Evolutionary conservation across 1,140 invertebrate species (phyloP).

Genomic region (Drosophila micromelanica): DNA sequence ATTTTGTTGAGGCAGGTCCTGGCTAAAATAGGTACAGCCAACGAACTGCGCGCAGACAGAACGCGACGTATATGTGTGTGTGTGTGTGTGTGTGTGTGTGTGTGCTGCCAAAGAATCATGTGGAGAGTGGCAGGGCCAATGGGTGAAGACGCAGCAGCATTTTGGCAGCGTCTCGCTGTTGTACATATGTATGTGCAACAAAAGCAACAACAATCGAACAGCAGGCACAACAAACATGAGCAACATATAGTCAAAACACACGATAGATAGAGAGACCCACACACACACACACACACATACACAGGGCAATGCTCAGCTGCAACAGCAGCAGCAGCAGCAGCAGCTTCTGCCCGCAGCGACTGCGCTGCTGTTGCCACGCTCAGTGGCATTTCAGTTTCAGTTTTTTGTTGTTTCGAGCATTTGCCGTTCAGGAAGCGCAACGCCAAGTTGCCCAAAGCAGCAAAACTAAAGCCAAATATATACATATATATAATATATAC

Average conservation of each 20-base stretch:
- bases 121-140: slow-evolving; percentile 62
- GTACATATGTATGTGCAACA: slow-evolving; percentile 56
- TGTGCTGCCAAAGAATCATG: slow-evolving; percentile 66
- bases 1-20: slow-evolving; percentile 84
- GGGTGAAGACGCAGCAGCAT: slow-evolving; percentile 65
- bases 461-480: slow-evolving; percentile 35
- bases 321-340: slow-evolving; percentile 19
- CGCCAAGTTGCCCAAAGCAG: slow-evolving; percentile 68
- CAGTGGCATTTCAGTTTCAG: slow-evolving; percentile 54
- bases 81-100: slow-evolving; percentile 31
- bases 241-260: slow-evolving; percentile 78
- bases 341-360: slow-evolving; percentile 23
- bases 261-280: slow-evolving; percentile 66
- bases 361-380: slow-evolving; percentile 14
- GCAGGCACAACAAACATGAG: slow-evolving; percentile 69
- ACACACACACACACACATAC: slow-evolving; percentile 33
- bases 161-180: slow-evolving; percentile 51
- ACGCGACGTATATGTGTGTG: slow-evolving; percentile 32
- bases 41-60: slow-evolving; percentile 76
- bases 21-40: slow-evolving; percentile 84
- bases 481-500: slow-evolving; percentile 17
- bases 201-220: slow-evolving; percentile 36
- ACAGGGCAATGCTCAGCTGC: slow-evolving; percentile 12
- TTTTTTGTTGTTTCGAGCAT: slow-evolving; percentile 61
- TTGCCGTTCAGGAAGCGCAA: slow-evolving; percentile 74